phyloP scores from a whole-genome alignment of 1,140 invertebrate genomes.

The Hyles euphorbiae region DNA sequence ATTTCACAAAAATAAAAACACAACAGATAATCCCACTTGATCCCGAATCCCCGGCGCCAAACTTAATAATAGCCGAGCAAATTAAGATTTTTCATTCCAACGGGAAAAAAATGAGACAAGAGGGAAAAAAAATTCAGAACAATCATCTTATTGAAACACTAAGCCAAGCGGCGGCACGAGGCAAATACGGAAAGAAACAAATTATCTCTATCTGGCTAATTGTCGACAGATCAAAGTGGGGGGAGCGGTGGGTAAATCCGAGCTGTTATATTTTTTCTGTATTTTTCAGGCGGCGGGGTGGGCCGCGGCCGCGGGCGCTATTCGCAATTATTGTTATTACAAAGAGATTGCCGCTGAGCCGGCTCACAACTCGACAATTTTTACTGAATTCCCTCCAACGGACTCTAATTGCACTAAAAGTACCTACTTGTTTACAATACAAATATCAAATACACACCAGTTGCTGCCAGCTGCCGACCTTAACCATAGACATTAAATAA shows the following conservation, averaged over 20 bases:
- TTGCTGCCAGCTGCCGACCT: too few species aligned
- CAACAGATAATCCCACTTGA: conserved; percentile 29
- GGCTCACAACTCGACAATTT: conserved; percentile 58
- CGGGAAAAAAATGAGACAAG: conserved; percentile 18
- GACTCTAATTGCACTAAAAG: conserved; percentile 43
- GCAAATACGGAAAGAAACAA: conserved; percentile 61
- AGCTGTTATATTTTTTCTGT: conserved; percentile 46
- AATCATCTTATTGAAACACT: conserved; percentile 57
- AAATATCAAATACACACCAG: too few species aligned
- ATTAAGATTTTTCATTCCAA: conserved; percentile 44
- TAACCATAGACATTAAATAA: too few species aligned
- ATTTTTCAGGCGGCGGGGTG: conserved; percentile 26
- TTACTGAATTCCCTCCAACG: conserved; percentile 55
- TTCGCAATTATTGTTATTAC: conserved; percentile 74
- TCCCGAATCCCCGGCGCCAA: conserved; percentile 15
- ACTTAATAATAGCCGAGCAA: conserved; percentile 26
- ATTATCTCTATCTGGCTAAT: conserved; percentile 67
- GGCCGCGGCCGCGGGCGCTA: conserved; percentile 49
- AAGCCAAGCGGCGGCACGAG: conserved; percentile 46
- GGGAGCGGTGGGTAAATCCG: conserved; percentile 58
- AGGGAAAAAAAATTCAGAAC: conserved; percentile 41
- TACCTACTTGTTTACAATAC: conserved; percentile 17
- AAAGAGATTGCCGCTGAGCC: conserved; percentile 68
- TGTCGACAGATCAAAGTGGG: conserved; percentile 62
- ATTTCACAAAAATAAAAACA: conserved; percentile 16